These are phyloP conservation scores for Crematogaster levior DNA, from an alignment of 2,888 invertebrate species.

Conservation along the genomic window DNA sequence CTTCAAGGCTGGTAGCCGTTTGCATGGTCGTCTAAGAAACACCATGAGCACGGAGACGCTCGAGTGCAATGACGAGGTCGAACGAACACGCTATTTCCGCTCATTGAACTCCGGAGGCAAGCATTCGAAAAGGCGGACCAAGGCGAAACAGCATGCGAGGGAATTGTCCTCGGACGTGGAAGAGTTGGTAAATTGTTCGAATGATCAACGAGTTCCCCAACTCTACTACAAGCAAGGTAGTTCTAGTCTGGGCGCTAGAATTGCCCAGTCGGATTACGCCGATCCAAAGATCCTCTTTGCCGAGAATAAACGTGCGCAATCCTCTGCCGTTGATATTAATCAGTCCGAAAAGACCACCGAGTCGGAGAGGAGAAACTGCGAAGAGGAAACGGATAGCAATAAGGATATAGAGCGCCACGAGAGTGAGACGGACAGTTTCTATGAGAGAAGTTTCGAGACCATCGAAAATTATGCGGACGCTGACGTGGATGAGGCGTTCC, in stretches of 20 bases:
- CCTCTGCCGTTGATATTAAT: conserved; percentile 10
- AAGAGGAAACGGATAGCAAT: conserved; percentile 42
- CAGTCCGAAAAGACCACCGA: conserved; percentile 8
- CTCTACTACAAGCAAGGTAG: conserved; percentile 91
- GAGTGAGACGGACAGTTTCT: conserved; percentile 90
- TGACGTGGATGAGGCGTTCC: conserved; percentile 89
- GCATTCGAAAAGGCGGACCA: conserved; percentile 73
- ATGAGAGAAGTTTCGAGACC: conserved; percentile 91
- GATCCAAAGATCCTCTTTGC: conserved; percentile 91
- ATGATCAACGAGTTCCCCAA: conserved; percentile 72
- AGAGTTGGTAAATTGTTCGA: conserved; percentile 76
- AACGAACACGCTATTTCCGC: conserved; percentile 76
- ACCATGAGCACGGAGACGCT: conserved; percentile 85
- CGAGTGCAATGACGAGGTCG: conserved; percentile 81
- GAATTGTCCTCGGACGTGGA: conserved; percentile 81
- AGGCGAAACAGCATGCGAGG: conserved; percentile 82
- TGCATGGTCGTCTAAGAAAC: conserved; percentile 80
- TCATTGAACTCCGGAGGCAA: conserved; percentile 66
- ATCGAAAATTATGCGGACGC: conserved; percentile 90
- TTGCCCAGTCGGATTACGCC: conserved; percentile 95
- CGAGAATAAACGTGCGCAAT: conserved; percentile 75
- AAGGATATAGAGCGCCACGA: conserved; percentile 58
- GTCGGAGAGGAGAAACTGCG: conserved; percentile 34
- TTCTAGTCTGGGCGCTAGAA: conserved; percentile 93
- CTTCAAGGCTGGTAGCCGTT: conserved; percentile 82